Conservation (phyloP, 2,113 vertebrate species). For the Syrmaticus mikado region DNA sequence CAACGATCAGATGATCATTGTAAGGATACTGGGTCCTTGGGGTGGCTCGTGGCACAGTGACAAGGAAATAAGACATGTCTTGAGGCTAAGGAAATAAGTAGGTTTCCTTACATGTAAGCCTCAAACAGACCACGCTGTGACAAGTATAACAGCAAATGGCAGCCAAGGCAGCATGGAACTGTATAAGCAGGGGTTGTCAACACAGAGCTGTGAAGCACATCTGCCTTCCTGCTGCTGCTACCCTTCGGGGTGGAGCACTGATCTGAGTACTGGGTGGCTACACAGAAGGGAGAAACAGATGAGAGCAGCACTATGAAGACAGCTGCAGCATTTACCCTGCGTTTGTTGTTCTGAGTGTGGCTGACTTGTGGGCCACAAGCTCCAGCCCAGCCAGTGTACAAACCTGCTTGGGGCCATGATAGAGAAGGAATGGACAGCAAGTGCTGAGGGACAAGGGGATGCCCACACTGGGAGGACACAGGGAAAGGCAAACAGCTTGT, state of each 20-base stretch:
- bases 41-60: background rate
- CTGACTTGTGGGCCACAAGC: background rate
- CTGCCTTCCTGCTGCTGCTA: background rate
- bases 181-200: background rate
- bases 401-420: background rate
- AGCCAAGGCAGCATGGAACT: background rate
- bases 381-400: background rate
- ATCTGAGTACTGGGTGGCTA: background rate
- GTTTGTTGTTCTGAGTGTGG: fast-evolving
- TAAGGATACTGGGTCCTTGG: slow-evolving; percentile 46
- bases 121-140: background rate
- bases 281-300: background rate
- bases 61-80: background rate
- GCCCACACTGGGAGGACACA: fast-evolving
- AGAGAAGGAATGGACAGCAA: fast-evolving
- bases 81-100: background rate
- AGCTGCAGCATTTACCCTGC: fast-evolving
- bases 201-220: fast-evolving
- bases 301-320: background rate
- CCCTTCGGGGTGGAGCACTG: fast-evolving
- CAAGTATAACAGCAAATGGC: fast-evolving
- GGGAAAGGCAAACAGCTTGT: background rate
- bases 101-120: background rate
- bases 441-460: background rate
- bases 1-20: slow-evolving; percentile 90